Conservation (phyloP, 2,113 vertebrate species). For the Anoplopoma fimbria region DNA sequence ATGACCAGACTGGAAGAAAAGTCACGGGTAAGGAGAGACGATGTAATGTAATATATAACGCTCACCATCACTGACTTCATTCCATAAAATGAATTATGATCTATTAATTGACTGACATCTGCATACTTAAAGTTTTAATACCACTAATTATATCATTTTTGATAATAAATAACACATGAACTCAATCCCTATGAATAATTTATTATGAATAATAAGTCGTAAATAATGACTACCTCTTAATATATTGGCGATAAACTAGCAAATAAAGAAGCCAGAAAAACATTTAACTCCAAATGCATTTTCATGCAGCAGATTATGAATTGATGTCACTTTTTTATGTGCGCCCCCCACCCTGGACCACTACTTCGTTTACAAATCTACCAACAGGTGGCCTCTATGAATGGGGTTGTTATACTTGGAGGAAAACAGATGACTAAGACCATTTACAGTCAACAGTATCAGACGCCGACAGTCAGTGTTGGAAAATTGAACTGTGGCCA, state of each 20-base stretch:
- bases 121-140: background rate
- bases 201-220: background rate
- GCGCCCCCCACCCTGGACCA: background rate
- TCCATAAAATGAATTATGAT: constrained; percentile 1
- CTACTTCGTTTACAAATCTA: background rate
- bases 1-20: constrained; percentile 93
- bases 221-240: background rate
- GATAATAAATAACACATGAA: constrained; percentile 2
- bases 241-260: background rate
- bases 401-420: background rate
- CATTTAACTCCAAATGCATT: background rate
- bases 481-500: constrained; percentile 30
- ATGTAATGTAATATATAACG: background rate
- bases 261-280: background rate
- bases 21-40: constrained; percentile 86
- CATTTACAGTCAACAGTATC: background rate
- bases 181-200: constrained; percentile 2
- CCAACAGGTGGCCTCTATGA: background rate
- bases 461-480: background rate
- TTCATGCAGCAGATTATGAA: background rate
- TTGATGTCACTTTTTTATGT: background rate
- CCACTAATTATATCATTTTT: background rate
- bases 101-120: constrained; percentile 16
- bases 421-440: background rate
- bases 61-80: background rate